Evolutionary conservation across 2,888 invertebrate species (phyloP), one percentile per base, ranked within the genome.

Genomic region (Ennomos quercinarius): DNA sequence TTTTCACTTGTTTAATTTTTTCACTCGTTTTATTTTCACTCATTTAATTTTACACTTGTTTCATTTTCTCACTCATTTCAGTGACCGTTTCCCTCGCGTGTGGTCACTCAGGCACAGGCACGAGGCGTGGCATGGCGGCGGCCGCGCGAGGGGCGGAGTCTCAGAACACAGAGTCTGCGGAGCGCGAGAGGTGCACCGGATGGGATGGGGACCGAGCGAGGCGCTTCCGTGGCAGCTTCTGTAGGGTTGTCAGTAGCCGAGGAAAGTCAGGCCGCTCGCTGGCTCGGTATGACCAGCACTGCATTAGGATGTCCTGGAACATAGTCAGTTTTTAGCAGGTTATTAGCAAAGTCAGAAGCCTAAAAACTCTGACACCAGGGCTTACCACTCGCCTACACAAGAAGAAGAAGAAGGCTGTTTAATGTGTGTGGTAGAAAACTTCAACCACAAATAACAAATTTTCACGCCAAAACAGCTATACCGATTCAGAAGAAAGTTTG

Each of bases 191-290:
- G 85, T 99, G 98, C 34, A 99, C 96, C 36, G 99, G 99, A 94
- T 99, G 99, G 64, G 99, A 99, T 70, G 99, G 99, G 81, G 98
- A 99, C 68, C 99, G 96, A 50, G 98, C 98, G 71, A 99, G 94
- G 45, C 98, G 95, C 92, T 99, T 99, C 89, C 98, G 98, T 45
- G 99, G 99, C 76, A 99, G 94, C 84, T 97, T 96, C 82, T 98
- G 97, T 58, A 99, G 94, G 59, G 96, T 95, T 57, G 96, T 95
- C 71, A 98, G 94, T 60, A 99, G 93, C 68, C 95, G 95, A 54
- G 96, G 95, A 91, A 99, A 99, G 84, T 98, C 98, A 0, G 98
- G 98, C 66, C 99, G 95, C 80, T 98, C 97, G 56, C 94, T 93
- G 8, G 96, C 93, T 57, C 96, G 95, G 87, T 96, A 98, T 60